Evolutionary conservation across 2,113 vertebrate species (phyloP).

Genomic region (Tetrao urogallus): DNA sequence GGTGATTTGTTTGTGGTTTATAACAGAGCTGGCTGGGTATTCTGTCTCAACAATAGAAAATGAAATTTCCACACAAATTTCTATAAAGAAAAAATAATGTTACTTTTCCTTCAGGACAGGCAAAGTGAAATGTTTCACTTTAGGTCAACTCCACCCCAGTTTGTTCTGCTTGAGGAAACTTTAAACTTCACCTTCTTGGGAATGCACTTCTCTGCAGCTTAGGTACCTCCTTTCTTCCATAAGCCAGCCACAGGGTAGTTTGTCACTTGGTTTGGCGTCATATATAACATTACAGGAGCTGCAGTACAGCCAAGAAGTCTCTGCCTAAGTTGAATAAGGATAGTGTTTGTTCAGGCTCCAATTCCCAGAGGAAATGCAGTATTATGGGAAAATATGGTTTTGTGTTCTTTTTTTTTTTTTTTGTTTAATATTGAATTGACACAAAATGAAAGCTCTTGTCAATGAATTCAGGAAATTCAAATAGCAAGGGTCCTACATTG

Average conservation of each 20-base stretch:
- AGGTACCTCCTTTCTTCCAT: conserved; percentile 42
- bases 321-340: conserved; percentile 19
- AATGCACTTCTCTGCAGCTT: neutral
- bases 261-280: conserved; percentile 43
- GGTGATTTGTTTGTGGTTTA: conserved; percentile 7
- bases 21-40: neutral
- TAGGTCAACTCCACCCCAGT: neutral
- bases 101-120: conserved; percentile 43
- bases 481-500: neutral
- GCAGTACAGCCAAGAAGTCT: conserved; percentile 36
- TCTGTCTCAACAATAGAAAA: conserved; percentile 53
- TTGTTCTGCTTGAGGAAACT: conserved; percentile 6
- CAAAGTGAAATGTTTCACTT: neutral
- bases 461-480: conserved; percentile 2
- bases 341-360: neutral
- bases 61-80: conserved; percentile 29
- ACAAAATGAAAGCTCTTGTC: neutral
- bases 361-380: conserved; percentile 36
- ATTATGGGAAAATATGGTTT: conserved; percentile 53
- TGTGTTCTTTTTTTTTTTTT: neutral
- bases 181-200: conserved; percentile 29
- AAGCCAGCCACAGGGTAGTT: conserved; percentile 21
- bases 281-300: conserved; percentile 44
- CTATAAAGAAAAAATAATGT: conserved; percentile 21
- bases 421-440: conserved; percentile 40